These are phyloP conservation scores for Trachelus iudaicus DNA, from an alignment of 2,888 invertebrate genomes.

Conservation along the genomic window DNA sequence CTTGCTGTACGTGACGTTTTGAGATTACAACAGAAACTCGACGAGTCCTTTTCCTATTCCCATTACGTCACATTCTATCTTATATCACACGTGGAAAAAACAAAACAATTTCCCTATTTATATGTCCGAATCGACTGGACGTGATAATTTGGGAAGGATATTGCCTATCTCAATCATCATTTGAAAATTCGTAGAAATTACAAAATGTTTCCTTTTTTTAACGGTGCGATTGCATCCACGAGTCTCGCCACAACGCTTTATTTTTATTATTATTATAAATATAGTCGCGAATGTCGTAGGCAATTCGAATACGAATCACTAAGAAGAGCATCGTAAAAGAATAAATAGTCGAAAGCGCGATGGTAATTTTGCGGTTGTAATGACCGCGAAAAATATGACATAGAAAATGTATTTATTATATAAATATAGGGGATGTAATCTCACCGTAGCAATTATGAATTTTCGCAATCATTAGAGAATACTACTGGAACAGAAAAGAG, in stretches of 20 bases:
- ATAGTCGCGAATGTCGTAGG: neutral
- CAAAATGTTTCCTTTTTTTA: neutral
- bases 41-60: neutral
- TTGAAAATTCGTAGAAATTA: neutral
- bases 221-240: neutral
- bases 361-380: neutral
- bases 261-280: neutral
- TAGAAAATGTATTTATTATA: neutral
- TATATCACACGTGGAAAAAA: neutral
- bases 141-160: neutral
- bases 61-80: neutral
- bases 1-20: neutral
- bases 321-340: neutral
- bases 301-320: neutral
- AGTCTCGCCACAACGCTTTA: neutral
- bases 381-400: neutral
- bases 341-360: neutral
- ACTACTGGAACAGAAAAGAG: neutral
- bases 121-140: neutral
- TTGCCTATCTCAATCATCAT: neutral
- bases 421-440: neutral
- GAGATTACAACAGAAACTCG: neutral
- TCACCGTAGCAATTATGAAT: neutral
- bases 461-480: neutral
- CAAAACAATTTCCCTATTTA: neutral